Conservation (phyloP, 92 coral and sea anemone species). For the Ricordea florida region DNA sequence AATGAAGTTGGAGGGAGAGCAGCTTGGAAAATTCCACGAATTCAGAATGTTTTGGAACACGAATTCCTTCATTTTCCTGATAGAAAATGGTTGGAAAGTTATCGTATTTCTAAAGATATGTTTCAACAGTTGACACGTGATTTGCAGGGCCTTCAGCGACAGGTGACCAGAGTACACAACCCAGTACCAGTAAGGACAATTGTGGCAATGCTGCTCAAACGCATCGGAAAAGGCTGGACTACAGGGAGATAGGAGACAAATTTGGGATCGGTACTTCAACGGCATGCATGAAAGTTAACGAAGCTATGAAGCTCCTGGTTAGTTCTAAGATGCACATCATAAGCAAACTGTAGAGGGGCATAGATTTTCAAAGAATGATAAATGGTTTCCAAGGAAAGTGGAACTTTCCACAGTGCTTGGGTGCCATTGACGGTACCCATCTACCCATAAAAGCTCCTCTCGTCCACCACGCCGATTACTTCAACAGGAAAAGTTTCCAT, state of each 20-base stretch:
- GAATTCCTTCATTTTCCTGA: conserved; percentile 23
- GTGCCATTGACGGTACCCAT: conserved; percentile 50
- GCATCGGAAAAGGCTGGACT: conserved; percentile 14
- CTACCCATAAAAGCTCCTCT: conserved; percentile 45
- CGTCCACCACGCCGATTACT: conserved; percentile 29
- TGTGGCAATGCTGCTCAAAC: conserved; percentile 9
- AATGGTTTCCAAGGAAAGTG: conserved; percentile 30
- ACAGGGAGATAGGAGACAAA: no score
- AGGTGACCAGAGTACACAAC: not conserved
- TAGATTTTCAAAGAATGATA: conserved; percentile 24
- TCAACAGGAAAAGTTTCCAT: conserved; percentile 42
- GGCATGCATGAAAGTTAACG: conserved; percentile 32
- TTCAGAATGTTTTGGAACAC: conserved; percentile 20
- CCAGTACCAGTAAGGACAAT: conserved; percentile 5
- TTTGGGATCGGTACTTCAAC: conserved; percentile 44
- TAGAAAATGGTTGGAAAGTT: conserved; percentile 49
- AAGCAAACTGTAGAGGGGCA: conserved; percentile 19
- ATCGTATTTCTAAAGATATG: conserved; percentile 21
- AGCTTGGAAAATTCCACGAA: not conserved
- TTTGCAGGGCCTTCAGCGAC: not conserved
- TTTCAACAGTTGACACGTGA: conserved; percentile 3
- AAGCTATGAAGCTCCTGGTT: conserved; percentile 19
- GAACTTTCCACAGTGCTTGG: conserved; percentile 52
- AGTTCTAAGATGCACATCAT: conserved; percentile 20
- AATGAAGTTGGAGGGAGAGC: conserved; percentile 1